Base-by-base conservation (phyloP, 2,113 vertebrate species). In the Anguilla japonica region DNA sequence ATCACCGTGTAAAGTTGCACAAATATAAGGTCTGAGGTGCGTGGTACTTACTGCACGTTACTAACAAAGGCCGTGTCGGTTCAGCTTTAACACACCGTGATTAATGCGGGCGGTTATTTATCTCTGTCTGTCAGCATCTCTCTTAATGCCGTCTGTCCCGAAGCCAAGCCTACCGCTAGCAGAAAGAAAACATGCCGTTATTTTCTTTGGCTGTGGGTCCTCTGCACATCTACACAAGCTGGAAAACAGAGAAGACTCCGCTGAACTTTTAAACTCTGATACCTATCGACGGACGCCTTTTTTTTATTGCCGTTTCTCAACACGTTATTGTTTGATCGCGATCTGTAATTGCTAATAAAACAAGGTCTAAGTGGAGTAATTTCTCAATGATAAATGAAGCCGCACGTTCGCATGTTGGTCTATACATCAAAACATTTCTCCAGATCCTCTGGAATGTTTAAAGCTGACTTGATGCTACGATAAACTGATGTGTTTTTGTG, bases 231-330 rank as follows among this genome's bases (percentile, higher is more conserved):
- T 87, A 85, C 63, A 71, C 7, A 60, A 41, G 84, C 85, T 88
- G 85, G 81, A 81, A 63, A 85, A 86, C 81, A 85, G 41, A 85
- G 86, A 83, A 67, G 60, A 41, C 63, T 20, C 83, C 0, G 4
- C 50, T 93, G 89, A 92, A 91, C 92, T 90, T 60, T 84, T 90
- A 82, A 89, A 92, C 92, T 87, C 84, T 87, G 81, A 67, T 82
- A 82, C 34, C 50, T 81, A 81, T 39, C 29, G 41, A 63, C 26
- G 22, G 81, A 82, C n/a, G 18, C 71, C 81, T 63, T 40, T 86
- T 46, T 8, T 94, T 87, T 89, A 80, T 91, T 93, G 92, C 91
- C 91, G 92, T 93, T 90, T 57, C 81, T 88, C 81, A 71, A 41
- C 79, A 67, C 34, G 86, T 87, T 90, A 87, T 87, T 87, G 89